Evolutionary conservation across 1,140 invertebrate genomes (phyloP).

Genomic region (Rhyacophila brunnea): DNA sequence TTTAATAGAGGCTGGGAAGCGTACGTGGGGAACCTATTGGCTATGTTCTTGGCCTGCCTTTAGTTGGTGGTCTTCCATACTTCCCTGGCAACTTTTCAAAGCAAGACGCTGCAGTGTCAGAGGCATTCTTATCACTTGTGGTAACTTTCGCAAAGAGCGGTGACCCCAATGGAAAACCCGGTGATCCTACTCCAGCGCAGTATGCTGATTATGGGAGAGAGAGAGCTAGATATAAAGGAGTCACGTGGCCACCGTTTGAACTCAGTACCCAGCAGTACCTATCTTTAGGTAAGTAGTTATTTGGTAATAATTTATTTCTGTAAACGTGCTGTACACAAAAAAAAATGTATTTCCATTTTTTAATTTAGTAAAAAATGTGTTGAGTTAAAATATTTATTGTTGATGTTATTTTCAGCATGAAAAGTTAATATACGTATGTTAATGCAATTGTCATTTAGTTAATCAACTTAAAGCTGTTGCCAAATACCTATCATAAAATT

Average conservation of each 20-base stretch:
- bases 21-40: slow-evolving; percentile 82
- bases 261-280: slow-evolving; percentile 73
- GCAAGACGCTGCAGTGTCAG: slow-evolving; percentile 72
- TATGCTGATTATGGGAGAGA: slow-evolving; percentile 59
- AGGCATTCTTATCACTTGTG: slow-evolving; percentile 71
- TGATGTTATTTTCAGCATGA: too few species aligned
- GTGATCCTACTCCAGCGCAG: slow-evolving; percentile 38
- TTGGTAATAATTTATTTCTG: slow-evolving; percentile 1
- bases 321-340: too few species aligned
- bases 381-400: too few species aligned
- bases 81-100: slow-evolving; percentile 72
- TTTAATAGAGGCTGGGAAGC: slow-evolving; percentile 75
- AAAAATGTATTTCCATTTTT: too few species aligned
- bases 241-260: slow-evolving; percentile 73
- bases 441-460: too few species aligned
- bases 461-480: too few species aligned
- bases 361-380: too few species aligned
- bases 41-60: slow-evolving; percentile 83
- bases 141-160: slow-evolving; percentile 75
- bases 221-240: slow-evolving; percentile 58
- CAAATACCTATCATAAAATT: too few species aligned
- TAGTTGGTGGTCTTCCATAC: slow-evolving; percentile 66
- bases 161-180: slow-evolving; percentile 61
- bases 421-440: too few species aligned
- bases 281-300: slow-evolving; percentile 64